Conservation (phyloP, 2,797 vertebrate genomes). For the Manis crassicaudata region DNA sequence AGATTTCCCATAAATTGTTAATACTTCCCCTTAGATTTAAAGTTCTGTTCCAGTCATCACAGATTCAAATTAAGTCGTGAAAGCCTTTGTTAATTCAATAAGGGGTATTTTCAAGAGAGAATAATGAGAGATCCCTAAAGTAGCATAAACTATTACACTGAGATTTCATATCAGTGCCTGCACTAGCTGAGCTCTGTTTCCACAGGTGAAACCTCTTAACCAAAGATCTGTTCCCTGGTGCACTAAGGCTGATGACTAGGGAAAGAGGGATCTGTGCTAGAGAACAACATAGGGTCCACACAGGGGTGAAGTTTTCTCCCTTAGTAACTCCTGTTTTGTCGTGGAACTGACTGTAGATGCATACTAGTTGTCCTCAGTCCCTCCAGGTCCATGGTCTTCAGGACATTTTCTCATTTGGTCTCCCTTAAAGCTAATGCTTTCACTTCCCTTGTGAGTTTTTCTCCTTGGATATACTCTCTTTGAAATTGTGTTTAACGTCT, state of each 20-base stretch:
- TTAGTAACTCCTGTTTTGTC: background rate
- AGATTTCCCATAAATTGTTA: conserved; percentile 50
- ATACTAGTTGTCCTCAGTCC: background rate
- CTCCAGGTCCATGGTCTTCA: background rate
- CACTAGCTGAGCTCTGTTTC: background rate
- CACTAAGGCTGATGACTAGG: background rate
- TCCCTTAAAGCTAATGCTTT: background rate
- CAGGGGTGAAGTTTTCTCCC: background rate
- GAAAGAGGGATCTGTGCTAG: background rate
- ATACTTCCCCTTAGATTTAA: background rate
- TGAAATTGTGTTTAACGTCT: conserved; percentile 85
- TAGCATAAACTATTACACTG: conserved; percentile 6
- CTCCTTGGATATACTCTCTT: background rate
- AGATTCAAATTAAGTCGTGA: conserved; percentile 41
- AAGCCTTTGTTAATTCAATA: conserved; percentile 36
- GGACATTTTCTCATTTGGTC: background rate
- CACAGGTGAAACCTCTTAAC: background rate
- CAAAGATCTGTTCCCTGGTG: background rate
- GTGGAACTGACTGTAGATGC: background rate
- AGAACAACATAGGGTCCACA: background rate
- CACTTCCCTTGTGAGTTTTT: background rate
- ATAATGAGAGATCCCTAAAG: conserved; percentile 23
- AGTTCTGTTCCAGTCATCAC: background rate
- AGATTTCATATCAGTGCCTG: background rate
- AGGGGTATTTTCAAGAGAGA: conserved; percentile 33